Evolutionary conservation across 2,888 invertebrate genomes (phyloP).

Genomic region (Habrosyne pyritoides): DNA sequence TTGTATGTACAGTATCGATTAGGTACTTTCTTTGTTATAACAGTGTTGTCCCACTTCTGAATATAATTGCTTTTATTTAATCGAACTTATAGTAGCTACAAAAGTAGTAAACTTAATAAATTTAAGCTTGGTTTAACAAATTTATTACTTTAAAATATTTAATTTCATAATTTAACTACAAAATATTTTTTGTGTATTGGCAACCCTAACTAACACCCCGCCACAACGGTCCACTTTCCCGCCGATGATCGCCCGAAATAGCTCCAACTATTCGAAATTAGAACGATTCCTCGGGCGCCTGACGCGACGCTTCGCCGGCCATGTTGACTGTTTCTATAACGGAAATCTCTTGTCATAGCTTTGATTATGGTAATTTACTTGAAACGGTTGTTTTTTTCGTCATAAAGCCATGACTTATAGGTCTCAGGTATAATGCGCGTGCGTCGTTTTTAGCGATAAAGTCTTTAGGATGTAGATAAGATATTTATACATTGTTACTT

Average conservation of each 20-base stretch:
- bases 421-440: background rate
- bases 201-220: constrained; percentile 10
- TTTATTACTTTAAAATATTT: too few relatives aligned
- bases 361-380: background rate
- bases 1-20: background rate
- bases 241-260: constrained; percentile 51
- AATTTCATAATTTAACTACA: too few relatives aligned
- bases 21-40: background rate
- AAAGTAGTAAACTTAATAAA: too few relatives aligned
- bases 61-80: background rate
- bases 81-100: too few relatives aligned
- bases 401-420: background rate
- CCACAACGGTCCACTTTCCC: constrained; percentile 45
- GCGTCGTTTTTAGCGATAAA: background rate
- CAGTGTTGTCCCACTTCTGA: background rate
- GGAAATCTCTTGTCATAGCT: background rate
- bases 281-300: constrained; percentile 31
- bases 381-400: constrained; percentile 3
- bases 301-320: constrained; percentile 18
- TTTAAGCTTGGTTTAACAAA: too few relatives aligned
- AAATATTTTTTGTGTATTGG: background rate
- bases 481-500: too few relatives aligned
- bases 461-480: background rate
- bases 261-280: constrained; percentile 37
- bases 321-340: constrained; percentile 15